Conservation (phyloP, 2,888 invertebrate species). For the Andricus quercusramuli region DNA sequence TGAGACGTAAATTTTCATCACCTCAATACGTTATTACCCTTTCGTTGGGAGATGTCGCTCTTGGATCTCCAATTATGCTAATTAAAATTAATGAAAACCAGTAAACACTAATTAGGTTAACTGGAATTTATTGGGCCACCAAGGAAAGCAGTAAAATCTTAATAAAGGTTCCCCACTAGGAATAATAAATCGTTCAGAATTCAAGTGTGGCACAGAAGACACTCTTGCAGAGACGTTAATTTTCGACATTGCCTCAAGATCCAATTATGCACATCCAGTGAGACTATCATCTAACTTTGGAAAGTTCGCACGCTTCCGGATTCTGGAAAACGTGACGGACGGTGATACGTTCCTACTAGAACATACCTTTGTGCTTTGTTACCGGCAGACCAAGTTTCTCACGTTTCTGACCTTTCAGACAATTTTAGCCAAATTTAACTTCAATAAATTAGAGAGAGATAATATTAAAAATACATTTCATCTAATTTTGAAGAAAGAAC, state of each 20-base stretch:
- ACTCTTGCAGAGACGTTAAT: conserved; percentile 30
- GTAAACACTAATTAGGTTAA: conserved; percentile 15
- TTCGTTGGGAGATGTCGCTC: not conserved
- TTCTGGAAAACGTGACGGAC: conserved; percentile 28
- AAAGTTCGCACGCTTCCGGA: conserved; percentile 36
- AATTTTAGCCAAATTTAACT: conserved; percentile 10
- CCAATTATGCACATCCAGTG: conserved; percentile 26
- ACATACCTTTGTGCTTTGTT: conserved; percentile 18
- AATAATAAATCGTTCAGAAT: conserved; percentile 30
- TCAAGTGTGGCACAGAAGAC: conserved; percentile 17
- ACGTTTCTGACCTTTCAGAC: conserved; percentile 32
- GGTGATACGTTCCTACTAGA: conserved; percentile 25
- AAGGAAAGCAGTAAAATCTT: conserved; percentile 35
- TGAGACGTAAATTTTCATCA: too few species aligned
- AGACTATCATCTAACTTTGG: conserved; percentile 33
- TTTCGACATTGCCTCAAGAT: conserved; percentile 33
- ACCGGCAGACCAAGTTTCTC: conserved; percentile 15
- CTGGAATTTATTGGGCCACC: conserved; percentile 19
- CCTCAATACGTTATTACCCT: not conserved
- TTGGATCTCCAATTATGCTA: not conserved
- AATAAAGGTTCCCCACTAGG: conserved; percentile 9
- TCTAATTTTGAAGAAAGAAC: not conserved
- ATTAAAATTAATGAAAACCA: conserved; percentile 13
- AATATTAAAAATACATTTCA: not conserved
- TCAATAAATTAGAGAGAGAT: not conserved